Evolutionary conservation across 2,113 vertebrate genomes (phyloP), one percentile per base, ranked within the genome.

Genomic region (Eublepharis macularius): DNA sequence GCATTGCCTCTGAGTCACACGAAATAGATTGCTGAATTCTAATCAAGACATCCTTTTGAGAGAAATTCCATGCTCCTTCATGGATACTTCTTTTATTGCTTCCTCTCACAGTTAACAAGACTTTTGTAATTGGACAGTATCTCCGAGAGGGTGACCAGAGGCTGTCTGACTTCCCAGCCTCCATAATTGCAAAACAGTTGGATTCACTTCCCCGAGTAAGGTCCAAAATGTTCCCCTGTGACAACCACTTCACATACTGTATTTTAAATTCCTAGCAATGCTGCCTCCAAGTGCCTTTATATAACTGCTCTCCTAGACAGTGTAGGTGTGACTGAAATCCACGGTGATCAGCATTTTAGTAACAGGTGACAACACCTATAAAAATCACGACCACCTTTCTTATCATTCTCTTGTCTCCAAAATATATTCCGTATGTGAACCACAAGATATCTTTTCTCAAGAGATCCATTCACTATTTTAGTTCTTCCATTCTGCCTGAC

Each of bases 111-210:
- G 89, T 87, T 94, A 95, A 95, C 89, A 92, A 95, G 90, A 43
- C 79, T 63, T 91, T 84, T 88, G 82, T 92, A 91, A 93, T 91
- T 89, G 86, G 92, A 90, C 92, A 80, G 90, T 82, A 77, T 77
- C 81, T 66, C 87, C 79, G 72, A 81, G 76, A 87, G 91, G 88
- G 87, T 91, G 87, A 90, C 84, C 92, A 76, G 78, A 86, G 51
- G 32, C 32, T 84, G 80, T 82, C 78, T 68, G 69, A 83, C 92
- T 93, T 92, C 90, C 84, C 78, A 89, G 32, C 39, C 76, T 91
- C 92, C 93, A 92, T 94, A 90, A 94, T 92, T 88, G 93, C 87
- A 89, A 89, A 84, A 85, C 75, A 91, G 84, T 94, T 90, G 90
- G n/a, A 91, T 88, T 90, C 79, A 73, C 84, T 94, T 90, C 80